Evolutionary conservation across 1,140 invertebrate genomes (phyloP).

Genomic region (Drosophila littoralis): DNA sequence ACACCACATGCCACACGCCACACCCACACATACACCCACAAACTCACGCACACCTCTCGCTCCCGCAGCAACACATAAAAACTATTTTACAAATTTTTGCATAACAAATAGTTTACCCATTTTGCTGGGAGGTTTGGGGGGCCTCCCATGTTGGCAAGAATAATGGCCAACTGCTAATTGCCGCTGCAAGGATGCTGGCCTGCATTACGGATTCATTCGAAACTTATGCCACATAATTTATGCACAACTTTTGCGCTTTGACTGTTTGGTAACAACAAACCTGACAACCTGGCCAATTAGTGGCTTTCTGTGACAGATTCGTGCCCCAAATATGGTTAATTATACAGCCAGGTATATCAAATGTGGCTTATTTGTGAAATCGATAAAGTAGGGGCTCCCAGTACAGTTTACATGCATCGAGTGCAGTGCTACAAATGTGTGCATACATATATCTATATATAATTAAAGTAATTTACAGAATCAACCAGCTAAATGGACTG

Average conservation of each 20-base stretch:
- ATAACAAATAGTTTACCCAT: constrained; percentile 10
- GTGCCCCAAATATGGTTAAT: constrained; percentile 6
- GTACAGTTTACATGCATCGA: not conserved
- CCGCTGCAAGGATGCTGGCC: not conserved
- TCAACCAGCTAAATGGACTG: too few relatives aligned
- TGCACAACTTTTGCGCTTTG: constrained; percentile 9
- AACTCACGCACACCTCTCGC: not conserved
- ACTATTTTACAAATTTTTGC: constrained; percentile 7
- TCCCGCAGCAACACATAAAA: not conserved
- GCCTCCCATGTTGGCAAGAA: not conserved
- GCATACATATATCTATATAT: not conserved
- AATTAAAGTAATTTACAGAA: too few relatives aligned
- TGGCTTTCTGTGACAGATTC: not conserved
- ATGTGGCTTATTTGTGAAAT: not conserved
- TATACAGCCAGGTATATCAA: not conserved
- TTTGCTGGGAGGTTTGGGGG: not conserved
- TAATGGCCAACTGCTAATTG: constrained; percentile 10
- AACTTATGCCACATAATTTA: constrained; percentile 10
- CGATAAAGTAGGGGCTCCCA: not conserved
- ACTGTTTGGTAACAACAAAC: not conserved
- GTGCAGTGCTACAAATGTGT: too few relatives aligned
- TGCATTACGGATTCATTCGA: not conserved
- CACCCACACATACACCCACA: constrained; percentile 8
- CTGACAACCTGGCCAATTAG: constrained; percentile 10
- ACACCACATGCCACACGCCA: constrained; percentile 26